A percentile compares a stretch with the other conserved stretches of the same genome.
Conservation (phyloP, 2,888 invertebrate genomes). For the Cantharis flavilabris region DNA sequence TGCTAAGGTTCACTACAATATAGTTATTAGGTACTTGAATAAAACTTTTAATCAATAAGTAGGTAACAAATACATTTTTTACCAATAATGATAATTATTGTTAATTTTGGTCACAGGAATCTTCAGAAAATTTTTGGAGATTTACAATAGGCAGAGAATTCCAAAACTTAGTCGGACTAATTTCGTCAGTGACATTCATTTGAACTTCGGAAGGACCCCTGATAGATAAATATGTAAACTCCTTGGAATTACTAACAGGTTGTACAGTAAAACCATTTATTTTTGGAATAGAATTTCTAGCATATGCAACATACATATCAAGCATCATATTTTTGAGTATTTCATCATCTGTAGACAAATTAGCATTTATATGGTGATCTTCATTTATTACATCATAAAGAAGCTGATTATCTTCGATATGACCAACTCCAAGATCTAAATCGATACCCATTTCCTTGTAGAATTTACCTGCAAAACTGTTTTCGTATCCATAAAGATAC, state of each 20-base stretch:
- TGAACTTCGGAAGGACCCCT: background rate
- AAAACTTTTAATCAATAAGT: no score
- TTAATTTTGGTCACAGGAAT: background rate
- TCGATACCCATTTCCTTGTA: background rate
- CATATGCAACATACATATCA: background rate
- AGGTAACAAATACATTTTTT: no score
- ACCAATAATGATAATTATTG: no score
- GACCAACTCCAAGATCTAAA: background rate
- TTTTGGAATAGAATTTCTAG: background rate
- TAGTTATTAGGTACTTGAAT: no score
- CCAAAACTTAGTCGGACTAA: background rate
- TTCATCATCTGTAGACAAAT: background rate
- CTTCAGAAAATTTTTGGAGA: background rate
- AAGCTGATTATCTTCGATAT: background rate
- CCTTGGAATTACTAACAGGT: background rate
- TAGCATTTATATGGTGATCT: background rate
- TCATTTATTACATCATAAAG: background rate
- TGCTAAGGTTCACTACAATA: no score
- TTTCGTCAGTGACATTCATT: background rate
- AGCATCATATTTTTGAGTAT: background rate
- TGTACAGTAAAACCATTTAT: background rate
- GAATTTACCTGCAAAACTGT: background rate
- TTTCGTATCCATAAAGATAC: background rate
- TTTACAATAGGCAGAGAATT: background rate
- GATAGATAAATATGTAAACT: background rate